Conservation (phyloP, 2,888 invertebrate species). For the Clostera curtula region DNA sequence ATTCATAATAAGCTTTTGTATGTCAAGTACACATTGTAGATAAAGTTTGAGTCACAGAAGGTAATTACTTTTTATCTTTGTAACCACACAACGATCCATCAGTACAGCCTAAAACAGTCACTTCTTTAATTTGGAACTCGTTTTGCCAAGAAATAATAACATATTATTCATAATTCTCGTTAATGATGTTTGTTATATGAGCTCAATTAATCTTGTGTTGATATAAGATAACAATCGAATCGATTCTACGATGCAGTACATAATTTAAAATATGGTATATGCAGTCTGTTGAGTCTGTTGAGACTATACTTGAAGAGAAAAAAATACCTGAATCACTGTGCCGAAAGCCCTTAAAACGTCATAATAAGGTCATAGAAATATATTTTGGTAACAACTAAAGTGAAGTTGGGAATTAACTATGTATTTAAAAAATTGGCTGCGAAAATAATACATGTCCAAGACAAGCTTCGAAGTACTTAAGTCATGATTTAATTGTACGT, state of each 20-base stretch:
- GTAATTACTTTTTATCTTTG: conserved; percentile 14
- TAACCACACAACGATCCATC: conserved; percentile 15
- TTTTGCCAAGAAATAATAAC: conserved; percentile 23
- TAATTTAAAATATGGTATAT: conserved; percentile 9
- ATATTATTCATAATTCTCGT: conserved; percentile 5
- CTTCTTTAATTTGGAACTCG: conserved; percentile 21
- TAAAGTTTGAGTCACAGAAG: conserved; percentile 20
- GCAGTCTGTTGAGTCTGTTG: no score
- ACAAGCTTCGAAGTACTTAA: no score
- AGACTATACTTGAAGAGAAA: no score
- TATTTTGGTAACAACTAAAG: no score
- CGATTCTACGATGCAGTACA: background rate
- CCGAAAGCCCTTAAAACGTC: no score
- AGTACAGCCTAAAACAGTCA: conserved; percentile 21
- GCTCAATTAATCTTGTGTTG: conserved; percentile 4
- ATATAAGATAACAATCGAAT: conserved; percentile 1
- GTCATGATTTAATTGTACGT: no score
- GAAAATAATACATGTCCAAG: no score
- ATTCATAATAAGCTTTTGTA: conserved; percentile 16
- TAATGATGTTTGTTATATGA: background rate
- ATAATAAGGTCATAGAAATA: no score
- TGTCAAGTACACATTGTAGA: conserved; percentile 19
- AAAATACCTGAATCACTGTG: no score
- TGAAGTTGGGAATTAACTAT: no score
- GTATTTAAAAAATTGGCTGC: no score